These are phyloP conservation scores for Scrobipalpa atriplicella DNA, from an alignment of 2,888 invertebrate genomes.

Conservation along the genomic window DNA sequence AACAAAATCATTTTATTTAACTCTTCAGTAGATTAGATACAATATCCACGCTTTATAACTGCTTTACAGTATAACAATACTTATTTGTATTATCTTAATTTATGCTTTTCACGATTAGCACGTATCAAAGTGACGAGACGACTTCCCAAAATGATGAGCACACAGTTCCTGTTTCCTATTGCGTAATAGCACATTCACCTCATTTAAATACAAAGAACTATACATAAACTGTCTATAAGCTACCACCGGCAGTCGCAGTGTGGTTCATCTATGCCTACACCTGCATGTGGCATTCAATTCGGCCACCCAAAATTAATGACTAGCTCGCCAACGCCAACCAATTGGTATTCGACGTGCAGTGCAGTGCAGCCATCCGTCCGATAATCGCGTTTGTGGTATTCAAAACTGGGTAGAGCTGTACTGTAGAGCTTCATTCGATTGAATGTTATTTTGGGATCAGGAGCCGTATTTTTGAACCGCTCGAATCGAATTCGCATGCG, in stretches of 20 bases:
- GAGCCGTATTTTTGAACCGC: too few species aligned
- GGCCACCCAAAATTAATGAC: conserved; percentile 30
- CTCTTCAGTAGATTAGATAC: too few species aligned
- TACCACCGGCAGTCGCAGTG: conserved; percentile 39
- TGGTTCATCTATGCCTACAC: not conserved
- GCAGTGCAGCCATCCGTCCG: conserved; percentile 14
- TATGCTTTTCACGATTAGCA: conserved; percentile 5
- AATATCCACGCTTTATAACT: too few species aligned
- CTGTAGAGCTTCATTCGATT: not conserved
- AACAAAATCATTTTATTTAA: too few species aligned
- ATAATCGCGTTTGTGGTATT: conserved; percentile 3
- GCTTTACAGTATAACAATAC: too few species aligned
- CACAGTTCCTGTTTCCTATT: conserved; percentile 70
- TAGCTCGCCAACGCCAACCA: conserved; percentile 9
- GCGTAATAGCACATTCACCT: conserved; percentile 48
- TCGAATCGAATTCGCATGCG: too few species aligned
- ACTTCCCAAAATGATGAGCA: conserved; percentile 51
- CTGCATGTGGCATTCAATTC: conserved; percentile 13
- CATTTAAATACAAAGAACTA: conserved; percentile 69
- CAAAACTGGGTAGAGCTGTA: not conserved
- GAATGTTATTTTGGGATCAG: not conserved
- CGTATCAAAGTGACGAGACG: conserved; percentile 8
- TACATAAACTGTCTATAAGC: conserved; percentile 38
- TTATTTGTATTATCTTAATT: too few species aligned
- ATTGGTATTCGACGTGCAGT: conserved; percentile 23